Evolutionary conservation across 2,797 vertebrate species (phyloP), one percentile per base, ranked within the genome.

Genomic region (Lophius americanus): DNA sequence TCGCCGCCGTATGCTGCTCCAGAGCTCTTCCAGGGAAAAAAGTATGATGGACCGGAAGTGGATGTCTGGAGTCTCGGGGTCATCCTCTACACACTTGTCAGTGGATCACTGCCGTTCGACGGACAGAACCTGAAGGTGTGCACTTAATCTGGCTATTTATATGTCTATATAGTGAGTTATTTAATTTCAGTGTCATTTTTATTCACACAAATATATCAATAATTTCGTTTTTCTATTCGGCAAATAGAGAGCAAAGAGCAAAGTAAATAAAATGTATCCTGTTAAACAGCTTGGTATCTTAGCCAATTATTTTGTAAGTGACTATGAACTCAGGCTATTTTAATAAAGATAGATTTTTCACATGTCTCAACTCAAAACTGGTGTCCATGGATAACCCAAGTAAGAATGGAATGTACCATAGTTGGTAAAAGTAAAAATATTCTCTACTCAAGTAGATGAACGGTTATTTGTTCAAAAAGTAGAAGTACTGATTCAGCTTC

Each of bases 11-110:
- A 99, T 13, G 97, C 98, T 64, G 98, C 98, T 74, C 98, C 98
- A 0, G 97, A 99, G 76, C 96, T 99, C 67, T 99, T 99, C 92
- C 98, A 99, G 88, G 98, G 98, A 69, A 99, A 99, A 91, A 99
- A 98, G 87, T 99, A 99, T 0, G 98, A 99, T 2, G 98, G 98
- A 59, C 98, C 98, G 0, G 97, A 99, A 79, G 98, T 99, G 75
- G 98, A 99, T 49, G 98, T 99, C 62, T 99, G 98, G 98, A 99
- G 97, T 86, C 95, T 99, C 41, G 97, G 98, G 39, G 98, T 99
- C 83, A 99, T 99, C 85, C 96, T 99, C 50, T 99, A 99, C 87
- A 99, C 97, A 2, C 94, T 99, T 6, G 97, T 99, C 92, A 99
- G 98, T 73, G 97, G 98, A 42, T 99, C 98, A 3, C 93, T 99